phyloP scores from a whole-genome alignment of 2,113 vertebrate genomes.

The Ammodytes dubius region DNA sequence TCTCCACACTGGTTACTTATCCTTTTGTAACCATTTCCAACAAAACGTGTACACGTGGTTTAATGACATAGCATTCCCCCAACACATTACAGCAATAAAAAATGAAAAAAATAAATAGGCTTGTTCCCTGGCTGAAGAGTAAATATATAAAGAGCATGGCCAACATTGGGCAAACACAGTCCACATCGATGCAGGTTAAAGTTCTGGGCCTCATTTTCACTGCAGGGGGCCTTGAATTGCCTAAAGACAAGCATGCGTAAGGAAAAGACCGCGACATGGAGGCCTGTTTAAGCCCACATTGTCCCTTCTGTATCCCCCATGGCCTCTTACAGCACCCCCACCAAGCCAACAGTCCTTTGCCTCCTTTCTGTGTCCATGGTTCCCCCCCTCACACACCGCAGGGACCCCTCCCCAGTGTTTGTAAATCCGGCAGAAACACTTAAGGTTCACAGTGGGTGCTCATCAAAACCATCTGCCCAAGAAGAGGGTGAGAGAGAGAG shows the following conservation, averaged over 20 bases:
- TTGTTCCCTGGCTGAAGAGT: constrained; percentile 27
- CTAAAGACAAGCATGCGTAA: constrained; percentile 80
- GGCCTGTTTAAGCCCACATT: constrained; percentile 84
- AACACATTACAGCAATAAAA: constrained; percentile 34
- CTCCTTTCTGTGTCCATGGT: constrained; percentile 76
- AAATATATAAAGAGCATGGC: constrained; percentile 57
- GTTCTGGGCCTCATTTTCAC: constrained; percentile 78
- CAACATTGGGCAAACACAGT: constrained; percentile 55
- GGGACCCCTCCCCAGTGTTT: constrained; percentile 94
- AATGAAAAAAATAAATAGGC: neutral
- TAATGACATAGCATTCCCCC: constrained; percentile 26
- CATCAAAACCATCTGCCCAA: constrained; percentile 99
- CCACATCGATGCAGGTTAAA: constrained; percentile 76
- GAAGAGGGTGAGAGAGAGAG: constrained; percentile 89
- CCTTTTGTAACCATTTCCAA: constrained; percentile 5
- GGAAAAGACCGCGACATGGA: constrained; percentile 74
- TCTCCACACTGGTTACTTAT: neutral
- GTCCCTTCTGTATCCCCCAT: constrained; percentile 74
- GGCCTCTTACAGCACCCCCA: constrained; percentile 80
- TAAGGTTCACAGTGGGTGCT: constrained; percentile 99
- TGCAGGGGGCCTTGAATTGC: constrained; percentile 74
- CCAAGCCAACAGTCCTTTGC: constrained; percentile 79
- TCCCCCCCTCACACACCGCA: constrained; percentile 89
- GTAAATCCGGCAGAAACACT: constrained; percentile 99
- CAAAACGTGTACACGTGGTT: constrained; percentile 21